A percentile compares a stretch with the other conserved stretches of the same genome.
Conservation (phyloP, 1,140 invertebrate species). For the Probaryconus sp. region DNA sequence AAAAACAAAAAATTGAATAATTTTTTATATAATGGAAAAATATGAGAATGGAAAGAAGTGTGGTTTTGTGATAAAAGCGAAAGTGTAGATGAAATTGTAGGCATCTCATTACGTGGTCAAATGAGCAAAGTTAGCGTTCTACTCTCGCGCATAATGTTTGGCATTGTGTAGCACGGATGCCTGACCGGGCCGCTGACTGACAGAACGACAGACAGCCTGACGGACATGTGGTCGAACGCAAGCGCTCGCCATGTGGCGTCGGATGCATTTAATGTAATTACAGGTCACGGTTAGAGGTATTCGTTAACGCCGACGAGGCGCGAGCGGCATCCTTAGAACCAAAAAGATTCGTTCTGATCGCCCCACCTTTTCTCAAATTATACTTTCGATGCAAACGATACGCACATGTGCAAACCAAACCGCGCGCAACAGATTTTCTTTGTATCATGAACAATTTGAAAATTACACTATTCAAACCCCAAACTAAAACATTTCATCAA, state of each 20-base stretch:
- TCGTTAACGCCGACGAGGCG: slow-evolving; percentile 68
- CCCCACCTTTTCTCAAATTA: slow-evolving; percentile 26
- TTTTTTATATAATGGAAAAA: slow-evolving; percentile 18
- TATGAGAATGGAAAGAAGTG: too few relatives aligned
- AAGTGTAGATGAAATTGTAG: slow-evolving; percentile 45
- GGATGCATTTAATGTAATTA: slow-evolving; percentile 71
- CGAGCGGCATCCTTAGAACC: slow-evolving; percentile 60
- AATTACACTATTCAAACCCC: too few relatives aligned
- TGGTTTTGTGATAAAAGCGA: too few relatives aligned
- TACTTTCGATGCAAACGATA: slow-evolving; percentile 10
- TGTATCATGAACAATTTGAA: too few relatives aligned
- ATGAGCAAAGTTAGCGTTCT: slow-evolving; percentile 59
- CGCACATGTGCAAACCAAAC: too few relatives aligned
- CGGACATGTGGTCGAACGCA: slow-evolving; percentile 65
- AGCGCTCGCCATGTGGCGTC: slow-evolving; percentile 66
- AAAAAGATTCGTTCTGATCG: slow-evolving; percentile 47
- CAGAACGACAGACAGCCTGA: slow-evolving; percentile 63
- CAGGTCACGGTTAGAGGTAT: slow-evolving; percentile 69
- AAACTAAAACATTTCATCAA: too few relatives aligned
- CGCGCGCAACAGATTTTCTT: too few relatives aligned
- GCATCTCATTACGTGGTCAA: slow-evolving; percentile 43
- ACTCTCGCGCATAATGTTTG: slow-evolving; percentile 67
- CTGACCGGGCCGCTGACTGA: slow-evolving; percentile 60
- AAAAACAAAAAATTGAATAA: neutral
- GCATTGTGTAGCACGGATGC: slow-evolving; percentile 64